Conservation (phyloP, 2,113 vertebrate genomes). For the Pyrgilauda ruficollis region DNA sequence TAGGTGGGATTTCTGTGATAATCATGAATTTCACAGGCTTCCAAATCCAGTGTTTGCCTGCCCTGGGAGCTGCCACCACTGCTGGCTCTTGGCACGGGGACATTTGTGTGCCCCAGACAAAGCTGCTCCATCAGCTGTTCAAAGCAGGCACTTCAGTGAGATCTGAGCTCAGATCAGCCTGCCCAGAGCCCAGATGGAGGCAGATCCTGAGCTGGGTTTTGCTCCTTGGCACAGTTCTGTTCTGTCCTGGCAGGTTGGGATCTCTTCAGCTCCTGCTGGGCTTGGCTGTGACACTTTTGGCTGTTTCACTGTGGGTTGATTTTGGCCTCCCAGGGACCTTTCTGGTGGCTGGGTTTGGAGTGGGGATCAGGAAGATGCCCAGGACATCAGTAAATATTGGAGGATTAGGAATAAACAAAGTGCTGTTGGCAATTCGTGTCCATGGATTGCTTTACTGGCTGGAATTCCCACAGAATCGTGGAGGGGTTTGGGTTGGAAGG, state of each 20-base stretch:
- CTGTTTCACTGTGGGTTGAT: background rate
- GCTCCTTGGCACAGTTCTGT: background rate
- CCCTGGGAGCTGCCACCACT: background rate
- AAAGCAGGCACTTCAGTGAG: background rate
- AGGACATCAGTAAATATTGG: background rate
- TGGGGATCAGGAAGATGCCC: background rate
- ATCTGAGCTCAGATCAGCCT: background rate
- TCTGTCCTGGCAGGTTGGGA: background rate
- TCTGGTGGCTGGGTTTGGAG: background rate
- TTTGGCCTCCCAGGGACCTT: background rate
- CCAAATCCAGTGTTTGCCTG: background rate
- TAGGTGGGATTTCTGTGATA: background rate
- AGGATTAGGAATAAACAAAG: background rate
- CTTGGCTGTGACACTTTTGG: background rate
- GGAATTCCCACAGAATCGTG: background rate
- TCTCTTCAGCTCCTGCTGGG: background rate
- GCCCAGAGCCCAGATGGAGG: background rate
- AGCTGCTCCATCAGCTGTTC: background rate
- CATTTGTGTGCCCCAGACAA: rapidly evolving
- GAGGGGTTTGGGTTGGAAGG: background rate
- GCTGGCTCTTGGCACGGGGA: background rate
- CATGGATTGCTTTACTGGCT: background rate
- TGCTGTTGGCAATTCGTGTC: background rate
- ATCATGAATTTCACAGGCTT: background rate
- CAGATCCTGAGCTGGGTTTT: background rate